Base-by-base conservation (phyloP, 2,888 invertebrate genomes). In the Eupithecia subfuscata region DNA sequence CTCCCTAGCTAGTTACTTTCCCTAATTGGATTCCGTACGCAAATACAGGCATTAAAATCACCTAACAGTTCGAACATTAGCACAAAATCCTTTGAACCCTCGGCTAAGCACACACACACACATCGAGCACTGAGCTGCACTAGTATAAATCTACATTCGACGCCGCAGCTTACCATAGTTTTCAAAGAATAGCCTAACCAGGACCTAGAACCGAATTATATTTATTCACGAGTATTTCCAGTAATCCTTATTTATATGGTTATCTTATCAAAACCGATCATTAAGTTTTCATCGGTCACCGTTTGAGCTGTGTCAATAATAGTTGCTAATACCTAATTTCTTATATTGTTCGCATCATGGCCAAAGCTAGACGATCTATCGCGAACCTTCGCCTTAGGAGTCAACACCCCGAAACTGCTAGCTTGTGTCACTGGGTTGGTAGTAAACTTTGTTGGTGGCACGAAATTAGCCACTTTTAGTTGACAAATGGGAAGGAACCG, bases 81-180 rank as follows among this genome's bases (percentile, higher is more conserved):
- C 64, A 71, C 65, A 43, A 69, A 74, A 74, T 74, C 69, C 65
- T 64, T 64, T 69, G 64, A 74, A 64, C 69, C 48, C 45, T 37
- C 43, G 63, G n/a, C 34, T 70, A 16, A 65, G 30, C 52, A 9
- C 40, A 9, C 74, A 48, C 70, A 30, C 45, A 74, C 64, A 64
- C 45, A 25, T 60, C 69, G 34, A 45, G 60, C 56, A 52, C 48
- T 43, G 65, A 45, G 43, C 45, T 63, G 70, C 67, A 70, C 60
- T 43, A 52, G 60, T 22, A 73, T 70, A 70, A 65, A 71, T 71
- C 60, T 71, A 71, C 60, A 75, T 71, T 64, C 40, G 71, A 75
- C 71, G 60, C 65, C 43, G 18, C n/a, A 70, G 52, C 56, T 34
- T 37, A 43, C 11, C 56, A 70, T 30, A 70, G 37, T 34, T 22